Percentiles rank a stretch among this genome's conserved stretches.
Conservation (phyloP, 2,113 vertebrate genomes). For the Leptobrachium leishanense region DNA sequence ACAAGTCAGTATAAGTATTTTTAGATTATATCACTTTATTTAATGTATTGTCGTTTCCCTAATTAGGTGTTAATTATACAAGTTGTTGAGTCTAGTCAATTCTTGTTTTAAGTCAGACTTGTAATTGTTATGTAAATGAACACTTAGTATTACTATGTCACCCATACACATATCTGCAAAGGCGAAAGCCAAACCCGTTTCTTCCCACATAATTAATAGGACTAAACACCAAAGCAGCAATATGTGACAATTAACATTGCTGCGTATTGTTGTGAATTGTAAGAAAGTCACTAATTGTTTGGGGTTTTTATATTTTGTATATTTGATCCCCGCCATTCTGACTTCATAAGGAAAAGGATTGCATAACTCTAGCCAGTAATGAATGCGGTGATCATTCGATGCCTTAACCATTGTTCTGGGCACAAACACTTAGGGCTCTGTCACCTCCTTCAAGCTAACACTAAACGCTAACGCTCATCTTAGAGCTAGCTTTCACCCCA, state of each 20-base stretch:
- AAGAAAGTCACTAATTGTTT: constrained; percentile 24
- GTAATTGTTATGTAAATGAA: constrained; percentile 41
- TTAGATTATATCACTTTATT: constrained; percentile 15
- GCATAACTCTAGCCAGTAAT: not conserved
- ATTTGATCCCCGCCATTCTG: constrained; percentile 15
- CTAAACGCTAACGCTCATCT: no score
- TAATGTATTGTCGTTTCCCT: constrained; percentile 28
- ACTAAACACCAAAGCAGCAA: constrained; percentile 13
- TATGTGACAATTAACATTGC: constrained; percentile 26
- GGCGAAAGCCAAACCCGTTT: constrained; percentile 21
- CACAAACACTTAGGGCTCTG: not conserved
- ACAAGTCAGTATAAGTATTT: constrained; percentile 22
- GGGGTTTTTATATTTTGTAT: not conserved
- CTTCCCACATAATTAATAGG: constrained; percentile 45
- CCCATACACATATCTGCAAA: constrained; percentile 36
- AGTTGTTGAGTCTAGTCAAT: constrained; percentile 39
- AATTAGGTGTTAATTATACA: constrained; percentile 43
- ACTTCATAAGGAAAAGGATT: not conserved
- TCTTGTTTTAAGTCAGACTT: constrained; percentile 44
- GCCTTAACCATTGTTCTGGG: not conserved
- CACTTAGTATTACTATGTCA: constrained; percentile 42
- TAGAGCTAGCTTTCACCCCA: no score
- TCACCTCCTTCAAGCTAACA: no score
- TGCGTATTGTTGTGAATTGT: constrained; percentile 24
- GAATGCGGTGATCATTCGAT: not conserved